Conservation (phyloP, 2,113 vertebrate genomes). For the Camelus bactrianus region DNA sequence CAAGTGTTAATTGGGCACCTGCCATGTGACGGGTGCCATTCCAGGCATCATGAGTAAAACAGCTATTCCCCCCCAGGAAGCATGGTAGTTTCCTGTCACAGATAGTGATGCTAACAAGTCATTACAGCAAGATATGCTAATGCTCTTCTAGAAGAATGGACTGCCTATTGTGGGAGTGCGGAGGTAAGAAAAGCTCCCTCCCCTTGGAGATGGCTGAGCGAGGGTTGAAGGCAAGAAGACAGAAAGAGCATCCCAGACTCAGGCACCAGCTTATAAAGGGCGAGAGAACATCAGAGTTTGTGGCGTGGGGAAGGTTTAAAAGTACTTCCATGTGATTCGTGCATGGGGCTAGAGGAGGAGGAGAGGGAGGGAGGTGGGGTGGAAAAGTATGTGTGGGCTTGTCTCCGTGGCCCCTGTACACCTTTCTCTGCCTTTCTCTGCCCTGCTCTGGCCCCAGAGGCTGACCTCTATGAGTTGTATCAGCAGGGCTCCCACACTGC, state of each 20-base stretch:
- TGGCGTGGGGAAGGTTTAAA: neutral
- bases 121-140: neutral
- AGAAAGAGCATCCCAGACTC: neutral
- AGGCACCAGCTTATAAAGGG: neutral
- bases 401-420: neutral
- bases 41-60: neutral
- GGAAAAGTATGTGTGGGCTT: neutral
- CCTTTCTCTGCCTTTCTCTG: neutral
- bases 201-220: neutral
- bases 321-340: neutral
- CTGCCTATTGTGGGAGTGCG: neutral
- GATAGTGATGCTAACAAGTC: neutral
- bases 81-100: neutral
- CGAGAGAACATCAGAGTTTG: neutral
- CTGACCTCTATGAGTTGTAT: neutral
- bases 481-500: neutral
- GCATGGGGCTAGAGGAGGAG: neutral
- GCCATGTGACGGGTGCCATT: neutral
- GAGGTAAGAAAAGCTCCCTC: neutral
- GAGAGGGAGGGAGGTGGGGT: accelerated
- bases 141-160: neutral
- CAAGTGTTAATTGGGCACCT: neutral
- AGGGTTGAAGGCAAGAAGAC: neutral
- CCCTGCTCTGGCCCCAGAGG: neutral
- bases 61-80: neutral